Evolutionary conservation across 2,888 invertebrate species (phyloP).

Genomic region (Cistogaster globosa): DNA sequence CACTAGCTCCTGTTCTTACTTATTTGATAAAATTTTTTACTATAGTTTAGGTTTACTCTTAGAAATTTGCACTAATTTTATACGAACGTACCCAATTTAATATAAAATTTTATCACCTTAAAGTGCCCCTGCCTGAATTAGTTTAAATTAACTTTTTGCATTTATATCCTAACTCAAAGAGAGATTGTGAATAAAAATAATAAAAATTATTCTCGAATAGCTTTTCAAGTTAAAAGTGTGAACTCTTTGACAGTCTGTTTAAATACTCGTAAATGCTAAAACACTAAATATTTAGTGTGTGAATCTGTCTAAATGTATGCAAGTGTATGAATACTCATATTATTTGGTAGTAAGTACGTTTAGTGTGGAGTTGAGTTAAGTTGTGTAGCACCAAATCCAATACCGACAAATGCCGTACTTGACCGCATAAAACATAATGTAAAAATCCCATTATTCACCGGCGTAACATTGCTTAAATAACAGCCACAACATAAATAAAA

Average conservation of each 20-base stretch:
- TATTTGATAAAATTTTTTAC: too few relatives aligned
- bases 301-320: slow-evolving; percentile 72
- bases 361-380: slow-evolving; percentile 33
- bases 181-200: too few relatives aligned
- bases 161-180: too few relatives aligned
- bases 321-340: slow-evolving; percentile 73
- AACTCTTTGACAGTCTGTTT: slow-evolving; percentile 6
- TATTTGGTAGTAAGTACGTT: too few relatives aligned
- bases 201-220: too few relatives aligned
- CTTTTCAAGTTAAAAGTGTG: background rate
- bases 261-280: slow-evolving; percentile 1
- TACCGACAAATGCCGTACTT: slow-evolving; percentile 71
- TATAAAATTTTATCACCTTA: too few relatives aligned
- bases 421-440: slow-evolving; percentile 80
- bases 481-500: slow-evolving; percentile 70
- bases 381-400: slow-evolving; percentile 69
- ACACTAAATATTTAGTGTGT: slow-evolving; percentile 44
- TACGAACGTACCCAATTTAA: too few relatives aligned
- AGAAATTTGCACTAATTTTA: too few relatives aligned
- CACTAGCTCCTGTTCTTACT: too few relatives aligned
- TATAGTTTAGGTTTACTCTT: too few relatives aligned
- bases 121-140: too few relatives aligned
- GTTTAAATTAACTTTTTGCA: too few relatives aligned
- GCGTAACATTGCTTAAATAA: slow-evolving; percentile 74
- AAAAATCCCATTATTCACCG: slow-evolving; percentile 72